Evolutionary conservation across 2,113 vertebrate genomes (phyloP).

Genomic region (Brienomyrus brachyistius): DNA sequence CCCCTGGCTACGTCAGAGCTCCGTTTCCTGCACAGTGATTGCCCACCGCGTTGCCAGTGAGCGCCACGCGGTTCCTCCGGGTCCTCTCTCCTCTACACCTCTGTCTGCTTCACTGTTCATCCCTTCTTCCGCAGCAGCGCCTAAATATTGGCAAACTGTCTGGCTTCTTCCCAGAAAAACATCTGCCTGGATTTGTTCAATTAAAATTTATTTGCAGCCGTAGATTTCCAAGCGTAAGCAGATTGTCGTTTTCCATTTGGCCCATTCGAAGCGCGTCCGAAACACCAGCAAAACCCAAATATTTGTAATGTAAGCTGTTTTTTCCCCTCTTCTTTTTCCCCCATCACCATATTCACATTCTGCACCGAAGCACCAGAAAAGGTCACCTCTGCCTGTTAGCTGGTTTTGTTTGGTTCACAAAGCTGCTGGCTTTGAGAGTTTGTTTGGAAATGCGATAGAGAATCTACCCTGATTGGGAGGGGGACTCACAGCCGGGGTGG

Average conservation of each 20-base stretch:
- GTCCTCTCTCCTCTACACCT: neutral
- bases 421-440: neutral
- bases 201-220: neutral
- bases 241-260: neutral
- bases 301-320: neutral
- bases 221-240: neutral
- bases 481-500: neutral
- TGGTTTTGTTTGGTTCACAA: neutral
- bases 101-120: neutral
- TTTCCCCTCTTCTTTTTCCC: neutral
- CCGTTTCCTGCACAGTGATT: neutral
- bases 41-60: neutral
- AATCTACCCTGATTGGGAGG: neutral
- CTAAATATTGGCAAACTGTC: neutral
- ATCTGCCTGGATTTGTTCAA: neutral
- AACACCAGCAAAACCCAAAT: neutral
- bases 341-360: neutral
- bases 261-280: neutral
- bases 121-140: neutral
- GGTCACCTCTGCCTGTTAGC: neutral
- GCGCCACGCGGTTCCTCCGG: neutral
- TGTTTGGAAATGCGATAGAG: conserved; percentile 4
- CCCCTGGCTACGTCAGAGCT: neutral
- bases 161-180: neutral
- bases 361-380: neutral